These are phyloP conservation scores for Clusia tigrina DNA, from an alignment of 2,888 invertebrate species.

Conservation along the genomic window DNA sequence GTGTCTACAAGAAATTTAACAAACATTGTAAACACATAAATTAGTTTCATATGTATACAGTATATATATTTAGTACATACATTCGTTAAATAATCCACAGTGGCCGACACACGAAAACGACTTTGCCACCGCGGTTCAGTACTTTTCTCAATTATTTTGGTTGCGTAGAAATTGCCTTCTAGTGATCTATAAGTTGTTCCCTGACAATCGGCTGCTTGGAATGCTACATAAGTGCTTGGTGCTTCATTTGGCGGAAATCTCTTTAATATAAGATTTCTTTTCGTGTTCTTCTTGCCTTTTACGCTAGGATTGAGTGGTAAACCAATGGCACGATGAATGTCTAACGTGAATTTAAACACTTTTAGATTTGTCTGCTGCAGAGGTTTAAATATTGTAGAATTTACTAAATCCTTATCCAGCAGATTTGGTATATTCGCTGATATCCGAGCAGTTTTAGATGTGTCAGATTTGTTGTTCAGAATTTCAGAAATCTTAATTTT, in stretches of 20 bases:
- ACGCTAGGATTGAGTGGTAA: constrained; percentile 64
- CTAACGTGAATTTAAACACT: constrained; percentile 65
- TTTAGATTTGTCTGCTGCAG: constrained; percentile 28
- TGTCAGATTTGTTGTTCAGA: not conserved
- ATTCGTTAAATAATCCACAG: constrained; percentile 66
- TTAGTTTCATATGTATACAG: not conserved
- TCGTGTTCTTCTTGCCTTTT: constrained; percentile 49
- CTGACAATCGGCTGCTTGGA: constrained; percentile 64
- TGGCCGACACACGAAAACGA: constrained; percentile 66
- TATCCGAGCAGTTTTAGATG: constrained; percentile 21
- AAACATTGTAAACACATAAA: not conserved
- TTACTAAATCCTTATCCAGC: constrained; percentile 47
- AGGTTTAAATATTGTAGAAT: constrained; percentile 21
- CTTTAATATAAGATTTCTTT: constrained; percentile 40
- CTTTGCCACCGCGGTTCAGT: constrained; percentile 69
- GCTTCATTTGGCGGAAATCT: constrained; percentile 63
- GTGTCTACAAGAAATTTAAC: constrained; percentile 60
- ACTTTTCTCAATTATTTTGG: constrained; percentile 66
- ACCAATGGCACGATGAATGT: constrained; percentile 69
- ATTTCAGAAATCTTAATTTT: not conserved
- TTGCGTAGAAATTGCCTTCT: constrained; percentile 64
- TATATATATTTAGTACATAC: constrained; percentile 60
- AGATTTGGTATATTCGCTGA: constrained; percentile 54
- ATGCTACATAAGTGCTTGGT: constrained; percentile 71
- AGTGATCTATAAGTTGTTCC: constrained; percentile 55